phyloP scores from a whole-genome alignment of 2,888 invertebrate species.

The Melangyna quadrimaculata region DNA sequence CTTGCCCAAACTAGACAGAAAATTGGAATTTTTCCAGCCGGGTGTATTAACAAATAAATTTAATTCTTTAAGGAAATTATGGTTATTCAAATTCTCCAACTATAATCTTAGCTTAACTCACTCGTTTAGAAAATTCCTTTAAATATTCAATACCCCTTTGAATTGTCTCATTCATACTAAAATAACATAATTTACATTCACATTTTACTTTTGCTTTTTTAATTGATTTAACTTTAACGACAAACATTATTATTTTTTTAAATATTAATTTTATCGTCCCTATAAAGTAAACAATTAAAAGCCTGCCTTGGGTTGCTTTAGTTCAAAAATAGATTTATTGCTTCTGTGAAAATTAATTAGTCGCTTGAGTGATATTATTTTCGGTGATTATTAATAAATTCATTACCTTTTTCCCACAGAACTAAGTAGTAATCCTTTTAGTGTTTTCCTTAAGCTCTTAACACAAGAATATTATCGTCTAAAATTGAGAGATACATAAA shows the following conservation, averaged over 20 bases:
- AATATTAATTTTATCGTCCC: neutral
- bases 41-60: too few relatives aligned
- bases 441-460: neutral
- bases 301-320: neutral
- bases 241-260: neutral
- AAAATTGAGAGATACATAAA: neutral
- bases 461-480: neutral
- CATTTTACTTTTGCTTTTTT: neutral
- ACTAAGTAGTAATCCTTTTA: neutral
- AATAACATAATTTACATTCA: neutral
- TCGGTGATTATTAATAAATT: constrained; percentile 12
- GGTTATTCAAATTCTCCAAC: too few relatives aligned
- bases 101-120: too few relatives aligned
- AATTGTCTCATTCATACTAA: neutral
- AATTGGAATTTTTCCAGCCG: too few relatives aligned
- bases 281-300: neutral
- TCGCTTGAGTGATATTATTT: constrained; percentile 12
- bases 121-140: neutral
- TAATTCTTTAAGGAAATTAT: too few relatives aligned
- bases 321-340: neutral
- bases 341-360: neutral
- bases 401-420: neutral
- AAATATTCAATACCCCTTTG: neutral
- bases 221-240: neutral
- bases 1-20: too few relatives aligned